These are phyloP conservation scores for Portunus trituberculatus DNA, from an alignment of 1,140 invertebrate genomes.

Conservation along the genomic window DNA sequence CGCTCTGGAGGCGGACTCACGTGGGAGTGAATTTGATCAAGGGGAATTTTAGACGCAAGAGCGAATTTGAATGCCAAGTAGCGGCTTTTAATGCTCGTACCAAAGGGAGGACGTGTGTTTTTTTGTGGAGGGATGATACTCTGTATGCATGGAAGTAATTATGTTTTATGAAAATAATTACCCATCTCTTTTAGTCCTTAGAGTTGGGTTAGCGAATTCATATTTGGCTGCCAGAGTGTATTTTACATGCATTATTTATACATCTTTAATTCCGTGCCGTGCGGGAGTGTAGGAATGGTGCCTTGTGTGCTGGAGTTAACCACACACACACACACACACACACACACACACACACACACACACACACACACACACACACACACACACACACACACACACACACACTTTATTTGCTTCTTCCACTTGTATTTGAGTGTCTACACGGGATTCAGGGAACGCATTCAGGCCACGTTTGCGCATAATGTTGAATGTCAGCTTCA, in stretches of 20 bases:
- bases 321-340: neutral
- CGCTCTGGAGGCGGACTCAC: constrained; percentile 53
- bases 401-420: too few species aligned
- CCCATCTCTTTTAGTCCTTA: neutral
- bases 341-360: too few species aligned
- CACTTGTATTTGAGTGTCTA: neutral
- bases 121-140: constrained; percentile 66
- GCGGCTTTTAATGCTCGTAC: constrained; percentile 60
- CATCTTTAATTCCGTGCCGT: neutral
- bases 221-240: neutral
- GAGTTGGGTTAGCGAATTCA: neutral
- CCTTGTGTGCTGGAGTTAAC: neutral
- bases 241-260: constrained; percentile 3
- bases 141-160: constrained; percentile 45
- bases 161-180: constrained; percentile 45
- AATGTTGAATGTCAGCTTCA: neutral
- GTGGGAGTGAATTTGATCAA: constrained; percentile 68
- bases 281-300: neutral
- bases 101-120: constrained; percentile 35
- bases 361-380: too few species aligned
- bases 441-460: neutral
- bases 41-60: constrained; percentile 71
- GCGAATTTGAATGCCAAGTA: constrained; percentile 75
- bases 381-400: too few species aligned
- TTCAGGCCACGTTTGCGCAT: neutral